These are phyloP conservation scores for Rhea americana DNA, from an alignment of 2,113 vertebrate genomes.

Conservation along the genomic window DNA sequence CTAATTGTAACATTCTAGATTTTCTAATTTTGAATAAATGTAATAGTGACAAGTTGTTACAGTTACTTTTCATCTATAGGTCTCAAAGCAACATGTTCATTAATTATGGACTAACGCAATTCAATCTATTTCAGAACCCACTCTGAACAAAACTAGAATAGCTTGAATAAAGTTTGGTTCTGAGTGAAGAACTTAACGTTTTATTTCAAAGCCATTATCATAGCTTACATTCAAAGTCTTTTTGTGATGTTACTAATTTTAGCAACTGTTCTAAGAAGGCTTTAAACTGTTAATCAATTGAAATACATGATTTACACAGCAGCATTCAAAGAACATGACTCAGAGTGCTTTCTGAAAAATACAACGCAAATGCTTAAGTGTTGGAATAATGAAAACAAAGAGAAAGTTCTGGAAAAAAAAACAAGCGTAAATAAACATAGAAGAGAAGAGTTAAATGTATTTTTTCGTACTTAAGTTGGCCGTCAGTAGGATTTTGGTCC, in stretches of 20 bases:
- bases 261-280: background rate
- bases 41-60: background rate
- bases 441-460: background rate
- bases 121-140: background rate
- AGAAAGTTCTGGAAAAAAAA: background rate
- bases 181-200: background rate
- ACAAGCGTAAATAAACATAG: background rate
- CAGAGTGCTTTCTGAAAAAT: slow-evolving; percentile 12
- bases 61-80: background rate
- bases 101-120: background rate
- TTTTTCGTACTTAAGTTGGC: background rate
- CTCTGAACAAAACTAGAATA: background rate
- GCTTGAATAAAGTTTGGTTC: background rate
- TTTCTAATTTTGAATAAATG: slow-evolving; percentile 7
- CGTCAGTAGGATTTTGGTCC: background rate
- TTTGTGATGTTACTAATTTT: slow-evolving; percentile 32
- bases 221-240: background rate
- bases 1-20: background rate
- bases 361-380: background rate
- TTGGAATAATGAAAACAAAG: background rate
- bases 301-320: slow-evolving; percentile 18
- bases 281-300: slow-evolving; percentile 35
- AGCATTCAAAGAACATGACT: background rate
- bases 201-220: slow-evolving; percentile 5
- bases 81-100: background rate